A percentile compares a stretch with the other conserved stretches of the same genome.
Evolutionary conservation across 2,113 vertebrate species (phyloP).

Genomic region (Bos indicus): DNA sequence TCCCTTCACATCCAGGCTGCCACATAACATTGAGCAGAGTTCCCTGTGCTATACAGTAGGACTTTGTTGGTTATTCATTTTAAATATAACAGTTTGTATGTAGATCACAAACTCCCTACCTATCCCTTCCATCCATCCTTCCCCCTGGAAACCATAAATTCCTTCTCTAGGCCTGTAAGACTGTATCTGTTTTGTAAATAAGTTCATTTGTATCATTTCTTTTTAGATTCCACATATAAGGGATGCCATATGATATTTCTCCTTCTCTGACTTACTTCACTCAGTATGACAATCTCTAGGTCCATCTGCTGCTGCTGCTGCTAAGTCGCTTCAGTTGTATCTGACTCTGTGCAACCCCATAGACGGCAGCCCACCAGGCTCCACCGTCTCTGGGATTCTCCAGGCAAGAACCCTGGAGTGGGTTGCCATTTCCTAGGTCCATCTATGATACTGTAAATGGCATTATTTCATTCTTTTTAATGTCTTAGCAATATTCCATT

Average conservation of each 20-base stretch:
- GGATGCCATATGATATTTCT: not conserved
- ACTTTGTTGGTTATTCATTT: not conserved
- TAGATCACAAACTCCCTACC: not conserved
- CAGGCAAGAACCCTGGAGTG: too few species aligned
- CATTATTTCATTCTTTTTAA: not conserved
- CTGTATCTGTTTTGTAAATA: not conserved
- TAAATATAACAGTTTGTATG: not conserved
- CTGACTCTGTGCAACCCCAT: too few species aligned
- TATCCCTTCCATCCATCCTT: not conserved
- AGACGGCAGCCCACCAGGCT: too few species aligned
- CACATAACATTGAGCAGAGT: not conserved
- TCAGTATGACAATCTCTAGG: not conserved
- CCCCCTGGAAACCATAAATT: not conserved
- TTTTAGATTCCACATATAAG: not conserved
- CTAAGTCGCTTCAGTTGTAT: too few species aligned
- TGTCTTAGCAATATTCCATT: not conserved
- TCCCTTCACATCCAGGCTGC: not conserved
- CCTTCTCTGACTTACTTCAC: not conserved
- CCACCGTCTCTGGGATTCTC: too few species aligned
- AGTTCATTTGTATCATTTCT: not conserved
- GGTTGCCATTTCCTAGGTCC: not conserved
- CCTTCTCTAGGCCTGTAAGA: not conserved
- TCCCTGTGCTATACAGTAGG: not conserved
- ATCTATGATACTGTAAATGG: not conserved
- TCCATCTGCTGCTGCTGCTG: not conserved